These are phyloP conservation scores for Gymnothorax javanicus DNA, from an alignment of 2,797 vertebrate genomes.

Conservation along the genomic window DNA sequence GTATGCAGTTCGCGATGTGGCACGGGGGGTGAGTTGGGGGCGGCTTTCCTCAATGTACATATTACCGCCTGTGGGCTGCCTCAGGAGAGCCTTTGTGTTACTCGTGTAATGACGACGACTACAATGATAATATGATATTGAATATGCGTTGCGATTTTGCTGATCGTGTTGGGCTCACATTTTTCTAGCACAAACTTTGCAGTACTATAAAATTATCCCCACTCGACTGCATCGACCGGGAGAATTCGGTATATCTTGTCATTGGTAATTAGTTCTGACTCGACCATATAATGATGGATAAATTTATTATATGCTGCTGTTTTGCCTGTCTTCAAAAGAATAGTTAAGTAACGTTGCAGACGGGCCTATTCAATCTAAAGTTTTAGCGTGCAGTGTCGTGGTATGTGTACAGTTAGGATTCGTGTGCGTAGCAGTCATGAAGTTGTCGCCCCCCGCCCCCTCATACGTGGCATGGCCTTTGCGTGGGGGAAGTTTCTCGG, in stretches of 20 bases:
- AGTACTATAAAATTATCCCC: neutral
- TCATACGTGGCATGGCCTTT: slow-evolving; percentile 31
- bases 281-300: neutral
- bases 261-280: too few species aligned
- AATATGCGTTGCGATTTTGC: neutral
- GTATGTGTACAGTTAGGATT: neutral
- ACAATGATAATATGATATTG: too few species aligned
- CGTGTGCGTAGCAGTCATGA: neutral
- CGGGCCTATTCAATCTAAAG: neutral
- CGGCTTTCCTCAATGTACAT: slow-evolving; percentile 56
- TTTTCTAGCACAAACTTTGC: neutral
- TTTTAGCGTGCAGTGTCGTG: neutral
- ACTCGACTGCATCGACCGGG: neutral
- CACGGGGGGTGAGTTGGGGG: slow-evolving; percentile 56
- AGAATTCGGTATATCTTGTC: neutral
- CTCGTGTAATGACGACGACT: neutral
- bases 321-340: neutral
- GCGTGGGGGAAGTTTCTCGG: neutral
- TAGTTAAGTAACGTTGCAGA: neutral
- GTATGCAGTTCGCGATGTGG: slow-evolving; percentile 41
- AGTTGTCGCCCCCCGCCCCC: slow-evolving; percentile 5
- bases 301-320: neutral
- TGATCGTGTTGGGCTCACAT: neutral
- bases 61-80: neutral
- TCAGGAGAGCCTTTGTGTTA: neutral